Percentiles rank a stretch among this genome's conserved stretches.
These are phyloP conservation scores for Willowsia nigromaculata DNA, from an alignment of 2,888 invertebrate species.

Conservation along the genomic window DNA sequence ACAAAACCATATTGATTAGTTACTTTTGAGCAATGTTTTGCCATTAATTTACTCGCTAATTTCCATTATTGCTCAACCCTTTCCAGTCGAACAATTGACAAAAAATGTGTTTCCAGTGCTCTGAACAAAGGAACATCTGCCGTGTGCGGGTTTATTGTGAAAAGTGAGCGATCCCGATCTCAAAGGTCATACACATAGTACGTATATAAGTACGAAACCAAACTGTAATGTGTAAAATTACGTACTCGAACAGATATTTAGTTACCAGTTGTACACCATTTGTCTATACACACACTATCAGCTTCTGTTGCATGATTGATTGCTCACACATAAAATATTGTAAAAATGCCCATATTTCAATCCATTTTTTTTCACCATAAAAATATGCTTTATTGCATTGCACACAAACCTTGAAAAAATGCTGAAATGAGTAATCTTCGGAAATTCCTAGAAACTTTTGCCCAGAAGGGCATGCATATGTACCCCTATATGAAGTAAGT, in stretches of 20 bases:
- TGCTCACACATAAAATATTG: background rate
- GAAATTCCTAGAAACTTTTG: too few relatives aligned
- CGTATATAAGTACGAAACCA: background rate
- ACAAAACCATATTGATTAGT: background rate
- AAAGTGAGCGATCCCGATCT: background rate
- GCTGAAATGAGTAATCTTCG: too few relatives aligned
- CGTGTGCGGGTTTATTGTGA: background rate
- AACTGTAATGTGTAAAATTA: background rate
- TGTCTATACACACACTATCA: background rate
- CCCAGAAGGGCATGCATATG: too few relatives aligned
- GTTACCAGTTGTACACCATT: background rate
- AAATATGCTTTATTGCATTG: background rate
- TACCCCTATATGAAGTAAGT: too few relatives aligned
- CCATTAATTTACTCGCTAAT: slow-evolving; percentile 19
- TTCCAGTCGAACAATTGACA: background rate
- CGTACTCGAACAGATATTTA: background rate
- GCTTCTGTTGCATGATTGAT: background rate
- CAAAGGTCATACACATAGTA: background rate
- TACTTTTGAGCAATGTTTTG: slow-evolving; percentile 6
- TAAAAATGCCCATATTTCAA: background rate
- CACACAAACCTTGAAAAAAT: background rate
- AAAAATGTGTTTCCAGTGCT: background rate
- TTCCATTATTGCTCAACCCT: slow-evolving; percentile 33
- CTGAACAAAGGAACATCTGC: slow-evolving; percentile 15
- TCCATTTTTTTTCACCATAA: background rate